phyloP scores from a whole-genome alignment of 2,797 vertebrate genomes.

The Labeo calbasu region DNA sequence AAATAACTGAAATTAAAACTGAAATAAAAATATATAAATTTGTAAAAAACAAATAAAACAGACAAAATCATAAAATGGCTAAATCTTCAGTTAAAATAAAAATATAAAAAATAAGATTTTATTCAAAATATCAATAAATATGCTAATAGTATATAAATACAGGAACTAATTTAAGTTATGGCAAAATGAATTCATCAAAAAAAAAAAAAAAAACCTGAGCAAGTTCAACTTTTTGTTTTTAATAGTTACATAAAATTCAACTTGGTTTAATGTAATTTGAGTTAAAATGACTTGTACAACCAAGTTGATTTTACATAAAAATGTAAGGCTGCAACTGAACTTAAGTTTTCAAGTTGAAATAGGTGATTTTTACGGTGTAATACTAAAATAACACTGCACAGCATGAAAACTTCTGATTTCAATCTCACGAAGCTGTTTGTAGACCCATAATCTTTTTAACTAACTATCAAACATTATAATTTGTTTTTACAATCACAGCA shows the following conservation, averaged over 20 bases:
- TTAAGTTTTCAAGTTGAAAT: too few relatives aligned
- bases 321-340: too few relatives aligned
- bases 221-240: too few relatives aligned
- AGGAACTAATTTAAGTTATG: background rate
- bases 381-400: background rate
- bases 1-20: too few relatives aligned
- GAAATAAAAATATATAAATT: too few relatives aligned
- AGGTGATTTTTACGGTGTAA: too few relatives aligned
- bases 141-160: background rate
- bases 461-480: background rate
- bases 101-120: background rate
- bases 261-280: too few relatives aligned
- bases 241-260: too few relatives aligned
- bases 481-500: background rate
- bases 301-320: too few relatives aligned
- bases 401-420: background rate
- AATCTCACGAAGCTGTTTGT: background rate
- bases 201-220: too few relatives aligned
- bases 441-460: background rate
- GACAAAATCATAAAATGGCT: background rate
- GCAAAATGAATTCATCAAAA: too few relatives aligned
- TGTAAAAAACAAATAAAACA: background rate
- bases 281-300: too few relatives aligned
- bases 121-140: background rate
- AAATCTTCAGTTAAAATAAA: background rate